Evolutionary conservation across 2,888 invertebrate genomes (phyloP).

Genomic region (Cephus pygmeus): DNA sequence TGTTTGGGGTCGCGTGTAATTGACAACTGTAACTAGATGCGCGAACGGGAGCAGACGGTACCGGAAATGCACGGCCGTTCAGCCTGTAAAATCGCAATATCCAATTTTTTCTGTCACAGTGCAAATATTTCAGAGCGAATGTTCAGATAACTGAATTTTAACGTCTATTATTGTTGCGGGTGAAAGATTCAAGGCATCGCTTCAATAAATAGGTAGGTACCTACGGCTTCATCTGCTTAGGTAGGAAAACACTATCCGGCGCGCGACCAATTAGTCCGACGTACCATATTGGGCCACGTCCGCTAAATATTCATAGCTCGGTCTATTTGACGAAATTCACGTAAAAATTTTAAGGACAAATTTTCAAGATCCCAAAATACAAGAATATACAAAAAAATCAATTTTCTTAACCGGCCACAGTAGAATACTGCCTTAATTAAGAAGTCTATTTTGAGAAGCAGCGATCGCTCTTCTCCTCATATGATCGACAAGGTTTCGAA

Average conservation of each 20-base stretch:
- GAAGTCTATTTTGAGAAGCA: no score
- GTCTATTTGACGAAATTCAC: neutral
- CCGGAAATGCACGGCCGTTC: no score
- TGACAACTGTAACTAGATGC: no score
- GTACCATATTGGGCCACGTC: neutral
- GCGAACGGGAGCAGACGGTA: no score
- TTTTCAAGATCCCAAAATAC: neutral
- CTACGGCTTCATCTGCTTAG: neutral
- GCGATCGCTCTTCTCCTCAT: no score
- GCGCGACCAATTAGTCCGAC: neutral
- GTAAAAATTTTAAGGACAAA: neutral
- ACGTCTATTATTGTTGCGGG: conserved; percentile 5
- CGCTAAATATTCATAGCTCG: neutral
- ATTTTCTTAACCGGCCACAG: neutral
- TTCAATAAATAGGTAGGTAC: neutral
- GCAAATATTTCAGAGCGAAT: conserved; percentile 5
- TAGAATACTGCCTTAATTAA: neutral
- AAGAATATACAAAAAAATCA: neutral
- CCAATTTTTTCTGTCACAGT: neutral
- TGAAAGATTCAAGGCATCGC: neutral
- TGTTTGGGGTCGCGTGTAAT: no score
- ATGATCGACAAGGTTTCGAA: no score
- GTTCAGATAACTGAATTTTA: conserved; percentile 5
- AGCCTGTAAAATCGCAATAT: neutral
- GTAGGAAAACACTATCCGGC: neutral